These are phyloP conservation scores for Laupala kohalensis DNA, from an alignment of 1,140 invertebrate species.

Conservation along the genomic window DNA sequence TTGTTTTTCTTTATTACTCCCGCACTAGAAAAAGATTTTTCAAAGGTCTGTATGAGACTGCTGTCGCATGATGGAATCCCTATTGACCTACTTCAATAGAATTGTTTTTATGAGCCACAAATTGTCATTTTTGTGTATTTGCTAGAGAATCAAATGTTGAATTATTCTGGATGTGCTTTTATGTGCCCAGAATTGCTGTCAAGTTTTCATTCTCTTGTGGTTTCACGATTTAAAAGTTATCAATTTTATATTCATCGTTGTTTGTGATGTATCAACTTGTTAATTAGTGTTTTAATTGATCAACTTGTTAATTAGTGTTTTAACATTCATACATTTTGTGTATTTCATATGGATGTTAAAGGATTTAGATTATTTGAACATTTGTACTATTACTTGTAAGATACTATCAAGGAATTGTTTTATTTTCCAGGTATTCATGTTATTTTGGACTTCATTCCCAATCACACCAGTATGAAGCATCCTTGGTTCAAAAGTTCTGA, in stretches of 20 bases:
- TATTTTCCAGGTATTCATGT: slow-evolving; percentile 30
- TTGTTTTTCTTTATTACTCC: no score
- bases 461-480: slow-evolving; percentile 38
- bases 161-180: not conserved
- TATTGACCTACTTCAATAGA: no score
- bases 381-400: not conserved
- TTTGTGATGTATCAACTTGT: not conserved
- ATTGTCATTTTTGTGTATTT: not conserved
- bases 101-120: not conserved
- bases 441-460: slow-evolving; percentile 40
- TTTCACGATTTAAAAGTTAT: not conserved
- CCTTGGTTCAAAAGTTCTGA: slow-evolving; percentile 35
- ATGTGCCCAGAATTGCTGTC: not conserved
- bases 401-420: not conserved
- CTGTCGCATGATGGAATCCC: no score
- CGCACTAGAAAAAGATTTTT: no score
- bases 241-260: not conserved
- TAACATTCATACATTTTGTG: not conserved
- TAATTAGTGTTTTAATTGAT: not conserved
- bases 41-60: no score
- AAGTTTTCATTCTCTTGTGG: not conserved
- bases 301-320: not conserved
- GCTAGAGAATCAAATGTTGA: not conserved
- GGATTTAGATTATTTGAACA: not conserved
- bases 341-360: not conserved